Evolutionary conservation across 2,113 vertebrate genomes (phyloP).

Genomic region (Sebastes schlegelii): DNA sequence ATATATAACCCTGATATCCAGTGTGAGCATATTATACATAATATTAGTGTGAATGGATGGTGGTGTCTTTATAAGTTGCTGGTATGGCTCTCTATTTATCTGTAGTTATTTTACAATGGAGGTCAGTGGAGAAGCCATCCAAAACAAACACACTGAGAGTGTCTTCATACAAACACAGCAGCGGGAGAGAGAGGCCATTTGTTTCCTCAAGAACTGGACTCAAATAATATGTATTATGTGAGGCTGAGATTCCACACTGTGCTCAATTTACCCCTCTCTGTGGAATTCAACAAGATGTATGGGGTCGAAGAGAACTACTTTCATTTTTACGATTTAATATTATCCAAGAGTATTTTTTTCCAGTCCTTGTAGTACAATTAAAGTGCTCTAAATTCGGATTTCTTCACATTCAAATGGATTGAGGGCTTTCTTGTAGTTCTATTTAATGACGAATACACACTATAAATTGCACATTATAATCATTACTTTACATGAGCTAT

Average conservation of each 20-base stretch:
- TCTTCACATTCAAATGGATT: neutral
- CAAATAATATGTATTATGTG: slow-evolving; percentile 46
- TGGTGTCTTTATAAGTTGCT: neutral
- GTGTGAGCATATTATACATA: slow-evolving; percentile 6
- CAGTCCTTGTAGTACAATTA: neutral
- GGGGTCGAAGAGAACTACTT: slow-evolving; percentile 4
- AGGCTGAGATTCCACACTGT: slow-evolving; percentile 9
- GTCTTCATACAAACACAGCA: slow-evolving; percentile 27
- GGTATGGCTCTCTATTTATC: slow-evolving; percentile 18
- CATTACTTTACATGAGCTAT: neutral
- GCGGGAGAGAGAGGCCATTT: slow-evolving; percentile 24
- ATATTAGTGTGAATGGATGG: slow-evolving; percentile 15
- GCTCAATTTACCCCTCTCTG: slow-evolving; percentile 28
- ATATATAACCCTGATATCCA: slow-evolving; percentile 9
- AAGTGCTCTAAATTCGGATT: neutral
- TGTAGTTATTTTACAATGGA: slow-evolving; percentile 34
- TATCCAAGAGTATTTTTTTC: slow-evolving; percentile 1
- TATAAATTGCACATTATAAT: neutral
- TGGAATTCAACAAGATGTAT: slow-evolving; percentile 45
- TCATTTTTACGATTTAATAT: slow-evolving; percentile 36
- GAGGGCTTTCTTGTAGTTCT: neutral
- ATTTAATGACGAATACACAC: slow-evolving; percentile 10
- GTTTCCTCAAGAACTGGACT: slow-evolving; percentile 44
- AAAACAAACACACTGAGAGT: slow-evolving; percentile 34
- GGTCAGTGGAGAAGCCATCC: slow-evolving; percentile 46